Percentiles rank a stretch among this genome's conserved stretches.
phyloP scores from a whole-genome alignment of 2,888 invertebrate genomes.

The Mythimna impura region DNA sequence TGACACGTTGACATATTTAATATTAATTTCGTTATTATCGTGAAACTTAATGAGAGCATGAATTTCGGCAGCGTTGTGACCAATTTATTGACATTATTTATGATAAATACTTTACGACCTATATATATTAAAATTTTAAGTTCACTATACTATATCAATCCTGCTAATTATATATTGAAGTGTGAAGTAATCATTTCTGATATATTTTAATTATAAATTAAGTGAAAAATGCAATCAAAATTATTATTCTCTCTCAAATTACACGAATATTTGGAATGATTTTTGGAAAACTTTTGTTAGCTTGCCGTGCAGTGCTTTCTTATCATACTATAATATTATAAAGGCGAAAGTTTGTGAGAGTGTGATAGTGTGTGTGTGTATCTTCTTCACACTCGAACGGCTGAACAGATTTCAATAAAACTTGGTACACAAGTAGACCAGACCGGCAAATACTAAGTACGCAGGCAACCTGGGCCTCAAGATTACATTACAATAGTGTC shows the following conservation, averaged over 20 bases:
- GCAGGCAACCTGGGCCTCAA: too few species aligned
- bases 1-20: neutral
- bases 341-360: too few species aligned
- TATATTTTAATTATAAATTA: too few species aligned
- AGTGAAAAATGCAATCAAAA: neutral
- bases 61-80: conserved; percentile 1
- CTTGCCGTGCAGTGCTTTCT: too few species aligned
- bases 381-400: too few species aligned
- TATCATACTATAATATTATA: too few species aligned
- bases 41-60: conserved; percentile 19
- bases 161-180: conserved; percentile 17
- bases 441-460: too few species aligned
- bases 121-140: conserved; percentile 5
- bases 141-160: neutral
- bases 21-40: conserved; percentile 8
- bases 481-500: too few species aligned
- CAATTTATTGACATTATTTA: conserved; percentile 5
- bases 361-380: too few species aligned
- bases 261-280: neutral
- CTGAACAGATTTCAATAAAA: too few species aligned
- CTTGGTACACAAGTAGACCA: too few species aligned
- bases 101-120: conserved; percentile 2
- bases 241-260: neutral
- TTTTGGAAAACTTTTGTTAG: neutral
- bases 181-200: neutral